A percentile compares a stretch with the other conserved stretches of the same genome.
phyloP scores from a whole-genome alignment of 2,113 vertebrate species.

The Ciconia stormi region DNA sequence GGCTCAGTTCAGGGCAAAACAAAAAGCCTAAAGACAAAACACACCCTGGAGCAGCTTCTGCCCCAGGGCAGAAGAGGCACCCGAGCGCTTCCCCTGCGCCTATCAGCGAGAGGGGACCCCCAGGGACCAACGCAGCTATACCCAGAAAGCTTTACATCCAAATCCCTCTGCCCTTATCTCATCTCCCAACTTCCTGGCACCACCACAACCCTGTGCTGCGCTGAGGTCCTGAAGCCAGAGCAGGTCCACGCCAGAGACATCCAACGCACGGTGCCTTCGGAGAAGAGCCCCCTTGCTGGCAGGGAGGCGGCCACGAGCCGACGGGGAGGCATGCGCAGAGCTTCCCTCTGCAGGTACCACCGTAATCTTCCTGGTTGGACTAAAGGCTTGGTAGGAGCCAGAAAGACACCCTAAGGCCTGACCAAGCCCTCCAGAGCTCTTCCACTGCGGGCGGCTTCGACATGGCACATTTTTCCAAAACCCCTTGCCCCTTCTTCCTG shows the following conservation, averaged over 20 bases:
- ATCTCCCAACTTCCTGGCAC: background rate
- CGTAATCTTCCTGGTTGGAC: rapidly evolving
- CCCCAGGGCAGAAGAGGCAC: background rate
- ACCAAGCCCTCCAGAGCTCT: background rate
- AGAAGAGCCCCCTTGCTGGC: background rate
- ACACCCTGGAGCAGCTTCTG: background rate
- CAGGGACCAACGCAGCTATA: background rate
- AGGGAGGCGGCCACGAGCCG: background rate
- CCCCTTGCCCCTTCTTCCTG: background rate
- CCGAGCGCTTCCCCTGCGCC: rapidly evolving
- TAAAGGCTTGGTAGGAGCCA: background rate
- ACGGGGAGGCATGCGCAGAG: background rate
- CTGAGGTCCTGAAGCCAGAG: background rate
- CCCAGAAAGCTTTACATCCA: background rate
- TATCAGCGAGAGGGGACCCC: rapidly evolving
- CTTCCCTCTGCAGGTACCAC: background rate
- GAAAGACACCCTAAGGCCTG: background rate
- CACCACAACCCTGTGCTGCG: background rate
- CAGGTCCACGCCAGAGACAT: rapidly evolving
- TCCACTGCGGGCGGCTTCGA: background rate
- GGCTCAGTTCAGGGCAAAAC: background rate
- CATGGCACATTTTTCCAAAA: background rate
- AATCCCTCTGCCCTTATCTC: background rate
- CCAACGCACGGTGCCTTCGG: rapidly evolving
- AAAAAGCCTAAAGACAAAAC: background rate